These are phyloP conservation scores for Thamnaconus septentrionalis DNA, from an alignment of 2,113 vertebrate genomes.

Conservation along the genomic window DNA sequence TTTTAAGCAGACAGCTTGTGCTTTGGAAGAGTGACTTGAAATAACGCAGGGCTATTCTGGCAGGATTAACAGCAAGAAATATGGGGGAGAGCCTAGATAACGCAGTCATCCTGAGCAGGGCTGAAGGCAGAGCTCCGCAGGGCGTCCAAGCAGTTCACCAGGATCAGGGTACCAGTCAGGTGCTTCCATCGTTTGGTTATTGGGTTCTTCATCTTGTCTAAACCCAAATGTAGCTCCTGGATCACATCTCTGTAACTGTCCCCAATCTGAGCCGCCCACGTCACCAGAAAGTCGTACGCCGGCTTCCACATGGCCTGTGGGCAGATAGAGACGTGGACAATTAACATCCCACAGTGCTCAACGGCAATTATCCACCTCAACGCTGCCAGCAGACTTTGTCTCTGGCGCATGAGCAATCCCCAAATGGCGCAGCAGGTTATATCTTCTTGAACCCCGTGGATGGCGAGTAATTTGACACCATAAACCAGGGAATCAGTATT, in stretches of 20 bases:
- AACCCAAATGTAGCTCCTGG: constrained; percentile 91
- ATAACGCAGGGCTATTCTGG: background rate
- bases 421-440: too few relatives aligned
- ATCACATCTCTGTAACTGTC: constrained; percentile 97
- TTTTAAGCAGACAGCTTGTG: constrained; percentile 7
- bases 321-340: background rate
- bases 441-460: too few relatives aligned
- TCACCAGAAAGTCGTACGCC: constrained; percentile 93
- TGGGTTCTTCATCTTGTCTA: constrained; percentile 96
- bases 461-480: too few relatives aligned
- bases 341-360: background rate
- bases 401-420: too few relatives aligned
- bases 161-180: constrained; percentile 92
- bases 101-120: constrained; percentile 84
- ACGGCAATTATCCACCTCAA: background rate
- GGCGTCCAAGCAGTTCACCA: constrained; percentile 91
- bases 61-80: background rate
- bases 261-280: constrained; percentile 94
- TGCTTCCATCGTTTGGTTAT: constrained; percentile 98
- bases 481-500: too few relatives aligned
- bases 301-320: constrained; percentile 98
- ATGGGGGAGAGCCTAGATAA: constrained; percentile 75
- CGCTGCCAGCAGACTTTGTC: too few relatives aligned
- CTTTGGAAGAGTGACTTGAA: constrained; percentile 3
- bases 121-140: constrained; percentile 92